phyloP scores from a whole-genome alignment of 2,797 vertebrate species.

The Neosilurus hyrtlii region DNA sequence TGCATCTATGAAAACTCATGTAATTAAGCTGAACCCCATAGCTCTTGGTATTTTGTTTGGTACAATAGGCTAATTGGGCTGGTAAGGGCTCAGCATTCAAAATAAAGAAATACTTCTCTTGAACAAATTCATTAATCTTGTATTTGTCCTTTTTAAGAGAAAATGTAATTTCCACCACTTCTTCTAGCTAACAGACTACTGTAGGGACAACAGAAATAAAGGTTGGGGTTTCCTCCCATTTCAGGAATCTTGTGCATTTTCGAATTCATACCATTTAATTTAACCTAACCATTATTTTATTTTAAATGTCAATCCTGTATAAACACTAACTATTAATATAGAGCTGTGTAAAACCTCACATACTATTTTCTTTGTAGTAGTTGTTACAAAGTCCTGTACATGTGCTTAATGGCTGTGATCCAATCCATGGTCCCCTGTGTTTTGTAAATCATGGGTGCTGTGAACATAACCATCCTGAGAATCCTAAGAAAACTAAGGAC shows the following conservation, averaged over 20 bases:
- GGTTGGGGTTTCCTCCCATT: too few relatives aligned
- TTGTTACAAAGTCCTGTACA: slow-evolving; percentile 12
- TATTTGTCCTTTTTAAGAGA: too few relatives aligned
- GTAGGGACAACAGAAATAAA: too few relatives aligned
- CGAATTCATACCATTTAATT: neutral
- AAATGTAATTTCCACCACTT: too few relatives aligned
- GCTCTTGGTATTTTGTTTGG: too few relatives aligned
- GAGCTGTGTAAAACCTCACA: slow-evolving; percentile 10
- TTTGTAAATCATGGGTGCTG: slow-evolving; percentile 44
- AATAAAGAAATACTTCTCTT: too few relatives aligned
- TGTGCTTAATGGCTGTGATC: slow-evolving; percentile 31
- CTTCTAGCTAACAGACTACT: too few relatives aligned
- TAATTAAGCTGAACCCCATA: too few relatives aligned
- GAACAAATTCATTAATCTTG: too few relatives aligned
- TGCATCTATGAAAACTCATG: too few relatives aligned
- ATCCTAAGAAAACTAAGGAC: slow-evolving; percentile 40
- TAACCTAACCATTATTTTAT: neutral
- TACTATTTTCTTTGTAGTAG: slow-evolving; percentile 38
- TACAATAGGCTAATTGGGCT: too few relatives aligned
- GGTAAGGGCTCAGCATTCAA: too few relatives aligned
- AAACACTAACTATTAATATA: slow-evolving; percentile 1
- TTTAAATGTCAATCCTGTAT: neutral
- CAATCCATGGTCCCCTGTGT: slow-evolving; percentile 24
- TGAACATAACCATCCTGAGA: slow-evolving; percentile 35
- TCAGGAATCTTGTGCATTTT: neutral